A percentile compares a stretch with the other conserved stretches of the same genome.
These are phyloP conservation scores for Drosophila ochracea DNA, from an alignment of 2,888 invertebrate genomes.

Conservation along the genomic window DNA sequence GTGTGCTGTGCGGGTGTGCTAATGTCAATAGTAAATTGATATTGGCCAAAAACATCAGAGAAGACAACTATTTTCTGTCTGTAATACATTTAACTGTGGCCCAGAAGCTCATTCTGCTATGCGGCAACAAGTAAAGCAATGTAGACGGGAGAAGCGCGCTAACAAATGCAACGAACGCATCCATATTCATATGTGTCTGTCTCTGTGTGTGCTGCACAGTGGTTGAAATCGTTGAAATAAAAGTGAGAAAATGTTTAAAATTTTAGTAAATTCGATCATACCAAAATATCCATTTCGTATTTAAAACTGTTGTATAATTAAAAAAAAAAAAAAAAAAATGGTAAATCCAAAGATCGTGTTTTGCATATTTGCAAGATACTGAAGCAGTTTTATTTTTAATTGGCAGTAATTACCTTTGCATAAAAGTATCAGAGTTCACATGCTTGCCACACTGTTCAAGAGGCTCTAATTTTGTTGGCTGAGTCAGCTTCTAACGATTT, in stretches of 20 bases:
- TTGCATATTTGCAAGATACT: background rate
- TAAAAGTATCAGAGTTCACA: constrained; percentile 6
- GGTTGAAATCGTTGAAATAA: constrained; percentile 1
- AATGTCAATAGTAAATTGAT: constrained; percentile 42
- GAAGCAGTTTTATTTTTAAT: constrained; percentile 7
- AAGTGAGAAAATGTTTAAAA: background rate
- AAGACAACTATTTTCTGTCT: constrained; percentile 15
- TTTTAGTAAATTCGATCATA: background rate
- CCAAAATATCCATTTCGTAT: background rate
- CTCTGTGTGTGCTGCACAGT: constrained; percentile 28
- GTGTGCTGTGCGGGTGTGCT: constrained; percentile 30
- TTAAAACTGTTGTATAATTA: background rate
- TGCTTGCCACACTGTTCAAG: constrained; percentile 56
- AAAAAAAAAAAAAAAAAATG: background rate
- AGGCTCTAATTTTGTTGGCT: constrained; percentile 48
- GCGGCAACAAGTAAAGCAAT: constrained; percentile 57
- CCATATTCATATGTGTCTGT: background rate
- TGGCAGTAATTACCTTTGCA: constrained; percentile 23
- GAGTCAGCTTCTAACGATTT: constrained; percentile 78
- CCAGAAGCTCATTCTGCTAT: constrained; percentile 1
- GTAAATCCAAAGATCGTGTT: background rate
- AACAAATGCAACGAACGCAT: constrained; percentile 24
- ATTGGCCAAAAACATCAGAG: constrained; percentile 22
- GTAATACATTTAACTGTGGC: constrained; percentile 17
- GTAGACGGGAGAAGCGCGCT: constrained; percentile 8